A percentile compares a stretch with the other conserved stretches of the same genome.
Conservation (phyloP, 2,888 invertebrate species). For the Leptura quadrifasciata region DNA sequence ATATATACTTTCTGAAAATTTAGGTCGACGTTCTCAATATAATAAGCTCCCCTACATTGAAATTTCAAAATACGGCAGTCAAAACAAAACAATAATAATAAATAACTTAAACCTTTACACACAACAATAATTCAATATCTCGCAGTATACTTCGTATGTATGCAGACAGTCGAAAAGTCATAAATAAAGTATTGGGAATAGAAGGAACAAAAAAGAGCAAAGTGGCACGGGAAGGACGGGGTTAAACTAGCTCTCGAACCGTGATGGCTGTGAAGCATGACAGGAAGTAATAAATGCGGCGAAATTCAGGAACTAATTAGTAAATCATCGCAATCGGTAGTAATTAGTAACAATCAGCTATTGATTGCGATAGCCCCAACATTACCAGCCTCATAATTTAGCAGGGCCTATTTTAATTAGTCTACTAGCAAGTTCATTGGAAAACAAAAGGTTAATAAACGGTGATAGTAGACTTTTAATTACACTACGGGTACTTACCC, state of each 20-base stretch:
- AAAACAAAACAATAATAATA: neutral
- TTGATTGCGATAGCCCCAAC: conserved; percentile 58
- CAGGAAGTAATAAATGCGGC: conserved; percentile 65
- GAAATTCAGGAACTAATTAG: conserved; percentile 68
- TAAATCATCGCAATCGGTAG: conserved; percentile 67
- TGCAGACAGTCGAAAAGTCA: neutral
- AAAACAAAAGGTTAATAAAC: neutral
- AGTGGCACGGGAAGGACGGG: conserved; percentile 41
- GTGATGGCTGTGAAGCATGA: conserved; percentile 62
- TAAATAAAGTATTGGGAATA: conserved; percentile 23
- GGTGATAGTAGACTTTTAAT: neutral
- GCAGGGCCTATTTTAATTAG: conserved; percentile 14
- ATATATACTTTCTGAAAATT: too few species aligned
- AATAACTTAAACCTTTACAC: neutral
- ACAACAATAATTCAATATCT: neutral
- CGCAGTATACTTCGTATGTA: conserved; percentile 2
- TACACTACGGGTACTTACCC: conserved; percentile 78
- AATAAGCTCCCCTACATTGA: neutral
- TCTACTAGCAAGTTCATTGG: conserved; percentile 11
- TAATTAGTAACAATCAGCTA: conserved; percentile 63
- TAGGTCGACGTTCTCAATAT: neutral
- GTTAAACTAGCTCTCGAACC: conserved; percentile 16
- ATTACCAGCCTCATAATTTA: conserved; percentile 32
- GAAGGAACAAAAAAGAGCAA: conserved; percentile 27
- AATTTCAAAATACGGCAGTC: neutral